Evolutionary conservation across 2,888 invertebrate genomes (phyloP), one percentile per base, ranked within the genome.

Genomic region (Drosophila differens): DNA sequence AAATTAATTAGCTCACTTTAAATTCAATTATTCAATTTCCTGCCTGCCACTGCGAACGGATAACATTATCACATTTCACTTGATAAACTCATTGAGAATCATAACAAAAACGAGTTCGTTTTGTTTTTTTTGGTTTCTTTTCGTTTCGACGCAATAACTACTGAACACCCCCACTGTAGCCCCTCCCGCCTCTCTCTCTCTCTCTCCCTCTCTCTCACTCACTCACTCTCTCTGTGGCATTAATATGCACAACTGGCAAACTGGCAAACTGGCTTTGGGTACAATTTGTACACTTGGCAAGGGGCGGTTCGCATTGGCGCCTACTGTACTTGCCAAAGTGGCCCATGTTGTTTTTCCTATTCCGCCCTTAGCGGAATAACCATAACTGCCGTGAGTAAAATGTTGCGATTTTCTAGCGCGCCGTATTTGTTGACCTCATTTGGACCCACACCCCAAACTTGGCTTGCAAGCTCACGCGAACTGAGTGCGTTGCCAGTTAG

Each of bases 211-310:
- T 30, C n/a, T 1, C 49, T 22, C 62, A 2, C 51, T 16, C 55
- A 22, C 25, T 12, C 35, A 28, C 35, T 12, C 35, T 32, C 54
- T 53, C 39, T 54, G 61, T 28, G 81, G 90, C 76, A 82, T 82
- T 76, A 66, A 83, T 90, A 88, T 82, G 85, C 85, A 88, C 76
- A 83, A 79, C 85, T 70, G 82, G 78, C 52, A 55, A 81, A 83
- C 83, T 80, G 81, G 78, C 54, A 57, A 73, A 68, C 77, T 77
- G 64, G 69, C 64, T 67, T 52, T 35, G 47, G 33, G 37, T 28
- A 32, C 14, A 57, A 39, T n/a, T 55, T 55, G 19, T 55, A 53
- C 52, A 19, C 33, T 33, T 39, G 39, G 33, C 32, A 70, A 57
- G 64, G 73, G 74, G 67, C 74, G 72, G 49, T 16, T 35, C 39